Base-by-base conservation (phyloP, 2,888 invertebrate species). In the Cerastis rubricosa region DNA sequence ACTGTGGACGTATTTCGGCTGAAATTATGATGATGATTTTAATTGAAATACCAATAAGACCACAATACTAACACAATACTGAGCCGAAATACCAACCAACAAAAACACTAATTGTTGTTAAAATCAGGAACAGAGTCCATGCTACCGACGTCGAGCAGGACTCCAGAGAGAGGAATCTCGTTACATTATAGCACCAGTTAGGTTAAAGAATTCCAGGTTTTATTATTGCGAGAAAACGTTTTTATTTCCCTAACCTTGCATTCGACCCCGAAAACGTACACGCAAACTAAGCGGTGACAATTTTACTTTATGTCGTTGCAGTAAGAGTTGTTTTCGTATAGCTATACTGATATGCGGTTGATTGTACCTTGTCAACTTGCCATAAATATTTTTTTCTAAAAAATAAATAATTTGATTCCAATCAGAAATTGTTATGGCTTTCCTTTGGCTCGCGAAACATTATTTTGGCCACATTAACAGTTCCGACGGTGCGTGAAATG, bases 401-500 rank as follows among this genome's bases (percentile, higher is more conserved):
- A 79, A 84, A 83, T 79, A 88, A 84, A 86, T 84, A 85, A 90
- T 85, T 81, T 82, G 85, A 78, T 87, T 84, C 85, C 84, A 85
- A 86, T 83, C 87, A 83, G 83, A 85, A 73, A 57, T 74, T 45
- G 77, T 78, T 78, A 85, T 67, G n/a, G 80, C 76, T 81, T 76
- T 84, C 79, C 75, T 74, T 81, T 73, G 73, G 80, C 81, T 78
- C 89, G 83, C 85, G 76, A 87, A 88, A 90, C 84, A 85, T 90
- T 86, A 91, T 93, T 92, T 92, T 89, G 91, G 88, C 79, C 85
- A 89, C 88, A 95, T 95, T 95, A 95, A 89, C 90, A 85, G 81
- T 86, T 80, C 82, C 88, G 88, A 81, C 86, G 92, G 91, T 84
- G 90, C 95, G 94, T 95, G 95, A 95, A 95, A 95, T 95, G 91